Conservation (phyloP, 2,888 invertebrate species). For the Perdita meconis region DNA sequence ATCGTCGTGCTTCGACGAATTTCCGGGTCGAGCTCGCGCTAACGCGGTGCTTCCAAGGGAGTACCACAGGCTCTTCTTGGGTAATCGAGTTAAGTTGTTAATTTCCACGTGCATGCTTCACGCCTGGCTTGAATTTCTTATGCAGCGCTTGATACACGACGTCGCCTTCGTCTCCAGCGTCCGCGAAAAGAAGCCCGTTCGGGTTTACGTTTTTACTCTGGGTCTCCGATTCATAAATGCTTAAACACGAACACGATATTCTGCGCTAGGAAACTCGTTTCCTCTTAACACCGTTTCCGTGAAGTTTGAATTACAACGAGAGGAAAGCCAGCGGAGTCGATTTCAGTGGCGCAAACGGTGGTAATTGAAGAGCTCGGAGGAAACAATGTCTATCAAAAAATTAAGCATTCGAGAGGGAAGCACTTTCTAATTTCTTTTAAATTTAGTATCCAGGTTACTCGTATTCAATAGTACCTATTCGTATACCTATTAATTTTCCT, state of each 20-base stretch:
- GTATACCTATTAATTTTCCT: too few relatives aligned
- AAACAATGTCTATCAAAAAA: not conserved
- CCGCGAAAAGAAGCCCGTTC: conserved; percentile 26
- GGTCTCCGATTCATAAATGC: not conserved
- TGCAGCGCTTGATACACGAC: conserved; percentile 42
- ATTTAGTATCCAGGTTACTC: too few relatives aligned
- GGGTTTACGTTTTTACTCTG: conserved; percentile 15
- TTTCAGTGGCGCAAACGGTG: not conserved
- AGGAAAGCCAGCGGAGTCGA: not conserved
- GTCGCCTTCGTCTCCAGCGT: conserved; percentile 12
- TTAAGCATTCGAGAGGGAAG: not conserved
- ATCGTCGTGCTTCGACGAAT: conserved; percentile 76
- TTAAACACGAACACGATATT: too few relatives aligned
- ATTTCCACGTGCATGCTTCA: conserved; percentile 73
- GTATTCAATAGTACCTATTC: too few relatives aligned
- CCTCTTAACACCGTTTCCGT: not conserved
- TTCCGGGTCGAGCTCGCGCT: conserved; percentile 74
- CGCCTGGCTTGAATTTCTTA: conserved; percentile 73
- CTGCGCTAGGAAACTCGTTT: not conserved
- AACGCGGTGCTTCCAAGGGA: conserved; percentile 69
- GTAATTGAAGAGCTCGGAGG: not conserved
- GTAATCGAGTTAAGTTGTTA: conserved; percentile 76
- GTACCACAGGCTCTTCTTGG: conserved; percentile 67
- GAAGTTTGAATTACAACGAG: not conserved
- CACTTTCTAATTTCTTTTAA: too few relatives aligned